Base-by-base conservation (phyloP, 2,888 invertebrate species). In the Cephalotes varians region DNA sequence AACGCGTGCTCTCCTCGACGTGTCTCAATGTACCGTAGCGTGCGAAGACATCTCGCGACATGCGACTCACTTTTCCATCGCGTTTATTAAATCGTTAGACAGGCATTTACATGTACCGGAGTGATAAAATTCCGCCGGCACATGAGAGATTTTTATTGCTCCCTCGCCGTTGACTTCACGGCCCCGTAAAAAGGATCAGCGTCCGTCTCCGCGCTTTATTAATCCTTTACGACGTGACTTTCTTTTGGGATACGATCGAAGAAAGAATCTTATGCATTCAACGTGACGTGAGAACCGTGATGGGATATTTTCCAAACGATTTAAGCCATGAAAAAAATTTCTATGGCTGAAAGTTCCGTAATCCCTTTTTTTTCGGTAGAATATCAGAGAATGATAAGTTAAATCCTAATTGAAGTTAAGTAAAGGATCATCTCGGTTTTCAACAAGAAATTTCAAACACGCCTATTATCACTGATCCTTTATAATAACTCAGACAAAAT, bases 11-110 rank as follows among this genome's bases (percentile, higher is more conserved):
- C 5, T 69, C 15, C 21, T 34, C 34, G 18, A 34, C 12, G 21
- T 47, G 34, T 15, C 37, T n/a, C n/a, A 12, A 62, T 31, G 28
- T 37, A 47, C 34, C 15, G 28, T 28, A 28, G 7, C n/a, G 25
- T n/a, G 28, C 37, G 12, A 56, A 60, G 21, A 21, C 7, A 21
- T 37, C 2, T n/a, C 12, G 21, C 18, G n/a, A 65, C 31, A 6
- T 12, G n/a, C 0, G 28, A 54, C 31, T n/a, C 12, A 9, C 18
- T 21, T 67, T 28, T 21, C 18, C 15, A 44, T 34, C 31, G 37
- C n/a, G 49, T 84, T 82, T 85, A 85, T 87, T 84, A 76, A 86
- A 60, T 44, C 62, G 62, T 74, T 65, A 54, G 34, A 64, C 47
- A 9, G 40, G 49, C 51, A 79, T 82, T 65, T 54, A 51, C 47